Percentiles rank a stretch among this genome's conserved stretches.
These are phyloP conservation scores for Pituophis catenifer DNA, from an alignment of 2,113 vertebrate species.

Conservation along the genomic window DNA sequence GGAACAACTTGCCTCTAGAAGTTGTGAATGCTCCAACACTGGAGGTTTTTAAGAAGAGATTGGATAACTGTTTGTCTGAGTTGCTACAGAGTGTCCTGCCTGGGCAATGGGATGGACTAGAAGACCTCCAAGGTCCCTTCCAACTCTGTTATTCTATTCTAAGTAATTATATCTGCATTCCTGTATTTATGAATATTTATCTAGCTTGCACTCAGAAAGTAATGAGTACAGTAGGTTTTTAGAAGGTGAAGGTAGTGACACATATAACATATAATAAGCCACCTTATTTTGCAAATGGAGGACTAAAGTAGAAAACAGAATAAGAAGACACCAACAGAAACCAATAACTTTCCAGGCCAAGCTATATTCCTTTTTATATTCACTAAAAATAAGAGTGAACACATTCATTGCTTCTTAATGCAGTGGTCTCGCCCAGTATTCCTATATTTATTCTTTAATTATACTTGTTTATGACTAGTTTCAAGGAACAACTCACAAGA, in stretches of 20 bases:
- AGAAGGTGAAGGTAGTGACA: too few relatives aligned
- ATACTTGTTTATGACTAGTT: not conserved
- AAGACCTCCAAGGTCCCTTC: too few relatives aligned
- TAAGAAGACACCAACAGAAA: not conserved
- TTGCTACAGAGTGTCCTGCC: too few relatives aligned
- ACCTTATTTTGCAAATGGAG: not conserved
- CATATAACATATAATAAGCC: too few relatives aligned
- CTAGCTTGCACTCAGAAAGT: not conserved
- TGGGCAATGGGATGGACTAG: too few relatives aligned
- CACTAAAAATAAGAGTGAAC: not conserved
- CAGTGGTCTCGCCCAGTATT: not conserved
- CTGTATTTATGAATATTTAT: not conserved
- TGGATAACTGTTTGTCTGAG: too few relatives aligned
- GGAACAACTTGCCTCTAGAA: too few relatives aligned
- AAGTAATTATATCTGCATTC: not conserved
- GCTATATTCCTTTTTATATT: not conserved
- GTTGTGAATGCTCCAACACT: too few relatives aligned
- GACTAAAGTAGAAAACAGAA: not conserved
- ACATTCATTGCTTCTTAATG: not conserved
- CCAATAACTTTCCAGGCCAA: not conserved
- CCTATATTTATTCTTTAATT: not conserved
- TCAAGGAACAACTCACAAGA: not conserved
- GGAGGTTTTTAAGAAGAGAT: too few relatives aligned
- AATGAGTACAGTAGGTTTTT: not conserved
- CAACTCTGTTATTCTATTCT: too few relatives aligned